phyloP scores from a whole-genome alignment of 2,113 vertebrate genomes.

The Chascanopsetta lugubris region DNA sequence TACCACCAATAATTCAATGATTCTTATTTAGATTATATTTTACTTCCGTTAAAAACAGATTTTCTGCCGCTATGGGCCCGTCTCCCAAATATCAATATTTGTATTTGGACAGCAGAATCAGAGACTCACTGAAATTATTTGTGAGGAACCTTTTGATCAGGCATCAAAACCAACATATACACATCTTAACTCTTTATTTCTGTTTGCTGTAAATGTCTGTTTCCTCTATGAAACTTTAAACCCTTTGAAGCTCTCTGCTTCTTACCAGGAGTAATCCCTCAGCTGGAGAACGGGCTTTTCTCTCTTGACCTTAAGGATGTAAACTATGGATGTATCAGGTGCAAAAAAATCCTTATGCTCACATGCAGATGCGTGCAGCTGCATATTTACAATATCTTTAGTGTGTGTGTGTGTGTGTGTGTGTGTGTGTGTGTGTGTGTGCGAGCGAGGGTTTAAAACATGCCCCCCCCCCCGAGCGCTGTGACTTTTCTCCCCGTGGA shows the following conservation, averaged over 20 bases:
- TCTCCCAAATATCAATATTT: background rate
- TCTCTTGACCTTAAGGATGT: no score
- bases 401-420: background rate
- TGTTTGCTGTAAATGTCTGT: background rate
- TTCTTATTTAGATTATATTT: no score
- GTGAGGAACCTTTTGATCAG: no score
- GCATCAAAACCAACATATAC: background rate
- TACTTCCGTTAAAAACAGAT: no score
- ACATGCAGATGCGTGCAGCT: no score
- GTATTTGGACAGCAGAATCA: background rate
- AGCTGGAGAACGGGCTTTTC: no score
- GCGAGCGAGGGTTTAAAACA: conserved; percentile 8
- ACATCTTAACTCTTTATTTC: background rate
- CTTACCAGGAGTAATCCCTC: background rate
- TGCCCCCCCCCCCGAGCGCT: background rate
- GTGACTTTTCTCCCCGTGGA: conserved; percentile 5
- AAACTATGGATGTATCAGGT: conserved; percentile 3
- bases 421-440: conserved; percentile 14
- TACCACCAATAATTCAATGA: no score
- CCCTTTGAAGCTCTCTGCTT: background rate
- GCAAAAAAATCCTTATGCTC: no score
- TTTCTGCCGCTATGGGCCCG: no score
- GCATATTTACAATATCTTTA: no score
- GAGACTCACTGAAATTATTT: no score
- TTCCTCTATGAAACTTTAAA: background rate